Evolutionary conservation across 1,140 invertebrate genomes (phyloP).

Genomic region (Octopus sinensis): DNA sequence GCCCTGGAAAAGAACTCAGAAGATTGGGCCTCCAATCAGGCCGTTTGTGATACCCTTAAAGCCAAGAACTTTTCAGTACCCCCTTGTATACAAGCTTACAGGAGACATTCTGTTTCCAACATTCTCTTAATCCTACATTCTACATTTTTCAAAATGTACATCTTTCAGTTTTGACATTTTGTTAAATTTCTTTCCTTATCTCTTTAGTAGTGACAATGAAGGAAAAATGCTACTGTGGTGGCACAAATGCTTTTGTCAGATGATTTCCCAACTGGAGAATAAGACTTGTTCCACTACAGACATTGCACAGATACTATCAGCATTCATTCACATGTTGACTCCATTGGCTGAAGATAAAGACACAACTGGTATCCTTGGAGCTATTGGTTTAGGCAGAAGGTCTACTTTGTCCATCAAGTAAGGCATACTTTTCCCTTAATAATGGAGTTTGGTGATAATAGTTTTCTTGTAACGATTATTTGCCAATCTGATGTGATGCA

Average conservation of each 20-base stretch:
- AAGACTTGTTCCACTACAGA: constrained; percentile 53
- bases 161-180: neutral
- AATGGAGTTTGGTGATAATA: no score
- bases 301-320: constrained; percentile 58
- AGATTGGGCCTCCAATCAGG: no score
- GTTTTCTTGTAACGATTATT: no score
- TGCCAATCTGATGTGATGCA: no score
- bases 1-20: no score
- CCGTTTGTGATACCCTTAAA: no score
- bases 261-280: constrained; percentile 58
- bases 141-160: no score
- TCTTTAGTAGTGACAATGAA: constrained; percentile 62
- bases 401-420: constrained; percentile 64
- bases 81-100: no score
- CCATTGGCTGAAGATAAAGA: constrained; percentile 63
- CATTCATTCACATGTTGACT: constrained; percentile 59
- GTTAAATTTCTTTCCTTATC: constrained; percentile 16
- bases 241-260: constrained; percentile 62
- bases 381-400: constrained; percentile 66
- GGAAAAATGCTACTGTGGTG: constrained; percentile 65
- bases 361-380: constrained; percentile 65
- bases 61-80: no score
- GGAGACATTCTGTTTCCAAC: no score
- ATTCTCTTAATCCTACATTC: no score
- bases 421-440: constrained; percentile 14